A percentile compares a stretch with the other conserved stretches of the same genome.
Conservation (phyloP, 2,888 invertebrate species). For the Dexiosoma caninum region DNA sequence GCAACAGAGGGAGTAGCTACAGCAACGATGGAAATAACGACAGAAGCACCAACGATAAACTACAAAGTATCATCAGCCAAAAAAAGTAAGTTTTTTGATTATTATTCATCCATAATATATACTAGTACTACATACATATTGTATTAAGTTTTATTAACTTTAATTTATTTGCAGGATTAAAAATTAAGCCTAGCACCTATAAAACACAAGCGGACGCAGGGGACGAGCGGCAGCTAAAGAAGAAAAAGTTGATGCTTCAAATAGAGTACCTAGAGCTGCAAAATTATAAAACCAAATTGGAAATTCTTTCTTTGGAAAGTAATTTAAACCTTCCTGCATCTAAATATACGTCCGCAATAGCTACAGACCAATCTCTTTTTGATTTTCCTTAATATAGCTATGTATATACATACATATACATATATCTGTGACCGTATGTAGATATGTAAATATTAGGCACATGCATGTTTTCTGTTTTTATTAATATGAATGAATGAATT, state of each 20-base stretch:
- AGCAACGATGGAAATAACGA: neutral
- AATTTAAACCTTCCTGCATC: neutral
- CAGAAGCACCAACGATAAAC: neutral
- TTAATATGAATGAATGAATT: too few relatives aligned
- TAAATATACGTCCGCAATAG: neutral
- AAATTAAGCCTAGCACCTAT: neutral
- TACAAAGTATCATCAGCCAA: neutral
- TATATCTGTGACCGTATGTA: too few relatives aligned
- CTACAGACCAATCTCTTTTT: too few relatives aligned
- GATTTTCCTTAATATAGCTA: too few relatives aligned
- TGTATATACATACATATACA: too few relatives aligned
- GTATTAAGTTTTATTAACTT: neutral
- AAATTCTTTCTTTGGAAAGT: neutral
- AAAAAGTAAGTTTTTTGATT: neutral
- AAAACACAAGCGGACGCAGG: neutral
- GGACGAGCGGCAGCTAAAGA: neutral
- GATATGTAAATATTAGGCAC: too few relatives aligned
- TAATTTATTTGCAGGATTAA: neutral
- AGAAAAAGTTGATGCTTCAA: neutral
- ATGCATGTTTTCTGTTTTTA: too few relatives aligned
- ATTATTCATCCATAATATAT: too few relatives aligned
- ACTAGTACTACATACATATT: neutral
- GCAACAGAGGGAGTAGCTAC: neutral
- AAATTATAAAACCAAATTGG: neutral
- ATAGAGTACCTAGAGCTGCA: neutral